Percentiles rank a stretch among this genome's conserved stretches.
Evolutionary conservation across 2,888 invertebrate species (phyloP).

Genomic region (Pollenia labialis): DNA sequence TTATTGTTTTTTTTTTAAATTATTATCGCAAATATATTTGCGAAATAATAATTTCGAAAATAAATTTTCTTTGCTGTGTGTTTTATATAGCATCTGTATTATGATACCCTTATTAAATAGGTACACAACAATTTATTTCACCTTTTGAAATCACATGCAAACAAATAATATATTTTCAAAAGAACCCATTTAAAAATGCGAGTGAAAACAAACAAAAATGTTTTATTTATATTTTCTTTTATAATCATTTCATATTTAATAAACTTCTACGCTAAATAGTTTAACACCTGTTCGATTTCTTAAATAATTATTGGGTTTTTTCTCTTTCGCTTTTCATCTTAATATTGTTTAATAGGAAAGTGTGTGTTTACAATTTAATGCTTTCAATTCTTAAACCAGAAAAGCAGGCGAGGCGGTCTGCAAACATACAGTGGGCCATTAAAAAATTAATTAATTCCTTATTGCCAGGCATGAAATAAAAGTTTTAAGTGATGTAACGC

Average conservation of each 20-base stretch:
- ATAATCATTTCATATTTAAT: slow-evolving; percentile 6
- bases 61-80: too few species aligned
- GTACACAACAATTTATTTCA: neutral
- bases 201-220: slow-evolving; percentile 21
- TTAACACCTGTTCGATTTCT: slow-evolving; percentile 44
- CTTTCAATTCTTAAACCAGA: neutral
- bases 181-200: slow-evolving; percentile 20
- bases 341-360: neutral
- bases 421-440: slow-evolving; percentile 26
- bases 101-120: neutral
- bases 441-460: slow-evolving; percentile 30
- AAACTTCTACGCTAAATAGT: slow-evolving; percentile 25
- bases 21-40: too few species aligned
- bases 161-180: slow-evolving; percentile 3
- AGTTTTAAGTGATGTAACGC: slow-evolving; percentile 48
- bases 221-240: neutral
- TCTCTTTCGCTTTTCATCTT: neutral
- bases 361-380: neutral
- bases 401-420: slow-evolving; percentile 19
- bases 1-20: too few species aligned
- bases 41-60: too few species aligned
- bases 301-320: slow-evolving; percentile 1
- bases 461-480: slow-evolving; percentile 11
- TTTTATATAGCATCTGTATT: too few species aligned
- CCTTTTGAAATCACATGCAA: slow-evolving; percentile 42